Evolutionary conservation across 35 echinoderm and acorn worm species (phyloP).

Genomic region (Lytechinus pictus): DNA sequence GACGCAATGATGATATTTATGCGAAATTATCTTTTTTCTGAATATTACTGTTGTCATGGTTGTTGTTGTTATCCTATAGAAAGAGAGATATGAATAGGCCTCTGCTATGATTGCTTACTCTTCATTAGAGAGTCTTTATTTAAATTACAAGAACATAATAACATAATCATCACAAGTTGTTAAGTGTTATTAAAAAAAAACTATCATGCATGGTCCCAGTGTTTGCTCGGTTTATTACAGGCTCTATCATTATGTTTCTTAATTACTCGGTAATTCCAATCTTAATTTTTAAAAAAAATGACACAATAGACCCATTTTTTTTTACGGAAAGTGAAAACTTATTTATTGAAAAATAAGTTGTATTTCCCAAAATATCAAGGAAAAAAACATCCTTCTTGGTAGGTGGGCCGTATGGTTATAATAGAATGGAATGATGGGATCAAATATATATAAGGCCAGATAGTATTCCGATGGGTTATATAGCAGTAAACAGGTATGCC

Average conservation of each 20-base stretch:
- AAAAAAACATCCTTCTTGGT: background rate
- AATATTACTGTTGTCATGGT: no score
- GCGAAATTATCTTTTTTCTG: no score
- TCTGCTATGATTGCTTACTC: no score
- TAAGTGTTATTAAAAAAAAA: no score
- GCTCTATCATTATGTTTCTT: background rate
- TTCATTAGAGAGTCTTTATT: no score
- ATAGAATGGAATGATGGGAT: background rate
- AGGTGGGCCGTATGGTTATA: slow-evolving; percentile 16
- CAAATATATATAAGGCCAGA: background rate
- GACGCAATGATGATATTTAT: no score
- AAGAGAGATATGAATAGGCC: no score
- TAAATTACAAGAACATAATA: no score
- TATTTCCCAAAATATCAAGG: background rate
- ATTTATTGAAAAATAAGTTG: background rate
- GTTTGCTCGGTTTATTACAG: no score
- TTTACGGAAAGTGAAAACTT: background rate
- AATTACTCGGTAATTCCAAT: background rate
- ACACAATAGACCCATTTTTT: background rate
- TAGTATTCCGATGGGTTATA: background rate
- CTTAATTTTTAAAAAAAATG: background rate
- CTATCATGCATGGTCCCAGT: no score
- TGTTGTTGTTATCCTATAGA: no score
- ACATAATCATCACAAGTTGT: no score
- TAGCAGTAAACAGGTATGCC: background rate